Base-by-base conservation (phyloP, 2,797 vertebrate species). In the Podargus strigoides region DNA sequence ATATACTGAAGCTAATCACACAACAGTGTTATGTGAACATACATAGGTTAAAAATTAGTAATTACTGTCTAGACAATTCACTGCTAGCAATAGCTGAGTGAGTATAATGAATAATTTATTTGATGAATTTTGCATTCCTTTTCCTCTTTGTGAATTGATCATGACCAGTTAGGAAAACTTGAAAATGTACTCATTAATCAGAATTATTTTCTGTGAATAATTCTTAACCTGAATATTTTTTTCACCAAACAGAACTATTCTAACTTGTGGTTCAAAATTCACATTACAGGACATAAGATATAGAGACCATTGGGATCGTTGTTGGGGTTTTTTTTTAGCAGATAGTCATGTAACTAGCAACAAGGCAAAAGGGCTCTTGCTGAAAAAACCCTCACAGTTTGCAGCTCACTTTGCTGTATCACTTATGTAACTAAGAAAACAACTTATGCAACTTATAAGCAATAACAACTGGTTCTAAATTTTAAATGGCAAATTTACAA, bases 1-100 rank as follows among this genome's bases (percentile, higher is more conserved):
- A 56, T 44, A 91, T 41, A 72, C 49, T 27, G 82, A 90, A 89
- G 87, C 82, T 91, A 20, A 79, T 66, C 95, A 94, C 89, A 94
- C 87, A 91, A 36, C 0, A 41, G 42, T 47, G 64, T 60, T 87
- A 79, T 67, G 80, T 89, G 92, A 94, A 68, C 67, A 86, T 62
- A 80, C 79, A 88, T 2, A 95, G 89, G 91, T 96, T 94, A 93
- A 95, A 94, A 95, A 95, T 91, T 90, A 90, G 93, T 96, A 95
- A 95, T 94, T 94, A 91, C 77, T 91, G 93, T 94, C 95, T 95
- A 96, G 94, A 95, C 95, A 95, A 96, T 91, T 95, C 96, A 92
- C 64, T 96, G 87, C 94, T 94, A 95, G 95, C 87, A 86, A 92
- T 66, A 95, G 89, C 20, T 92, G 92, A 94, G 66, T 75, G 94